Evolutionary conservation across 2,888 invertebrate species (phyloP).

Genomic region (Philopedon plagiatum): DNA sequence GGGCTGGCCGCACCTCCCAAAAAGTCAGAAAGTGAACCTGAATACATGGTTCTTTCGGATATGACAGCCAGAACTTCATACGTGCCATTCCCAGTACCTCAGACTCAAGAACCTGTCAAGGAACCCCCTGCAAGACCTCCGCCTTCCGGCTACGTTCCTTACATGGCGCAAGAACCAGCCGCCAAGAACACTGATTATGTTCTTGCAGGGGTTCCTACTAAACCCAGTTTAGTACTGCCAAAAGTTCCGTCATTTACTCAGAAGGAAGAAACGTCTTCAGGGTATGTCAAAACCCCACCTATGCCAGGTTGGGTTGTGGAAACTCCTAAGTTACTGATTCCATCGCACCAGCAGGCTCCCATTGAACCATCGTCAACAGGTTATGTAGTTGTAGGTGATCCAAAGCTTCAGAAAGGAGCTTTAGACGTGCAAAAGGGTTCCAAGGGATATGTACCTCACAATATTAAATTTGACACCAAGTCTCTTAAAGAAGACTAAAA

Average conservation of each 20-base stretch:
- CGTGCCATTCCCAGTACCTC: constrained; percentile 25
- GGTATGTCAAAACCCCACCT: constrained; percentile 57
- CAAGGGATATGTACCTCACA: constrained; percentile 63
- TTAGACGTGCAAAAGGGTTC: constrained; percentile 40
- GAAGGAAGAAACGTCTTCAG: constrained; percentile 53
- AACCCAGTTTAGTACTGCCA: constrained; percentile 50
- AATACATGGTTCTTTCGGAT: constrained; percentile 56
- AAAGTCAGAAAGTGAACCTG: constrained; percentile 51
- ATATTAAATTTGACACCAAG: constrained; percentile 54
- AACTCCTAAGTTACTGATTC: constrained; percentile 44
- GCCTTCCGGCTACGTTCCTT: constrained; percentile 61
- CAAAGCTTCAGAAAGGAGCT: constrained; percentile 48
- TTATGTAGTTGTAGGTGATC: constrained; percentile 61
- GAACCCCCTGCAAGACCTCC: constrained; percentile 32
- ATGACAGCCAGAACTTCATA: constrained; percentile 24
- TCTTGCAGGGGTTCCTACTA: constrained; percentile 59
- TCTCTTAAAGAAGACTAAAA: constrained; percentile 63
- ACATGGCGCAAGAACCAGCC: constrained; percentile 50
- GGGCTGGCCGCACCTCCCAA: constrained; percentile 56
- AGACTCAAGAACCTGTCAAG: constrained; percentile 12
- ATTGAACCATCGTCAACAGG: constrained; percentile 54
- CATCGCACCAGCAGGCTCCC: constrained; percentile 54
- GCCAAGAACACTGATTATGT: constrained; percentile 59
- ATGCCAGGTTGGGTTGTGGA: constrained; percentile 36
- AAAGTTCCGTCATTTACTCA: constrained; percentile 32